phyloP scores from a whole-genome alignment of 2,888 invertebrate species.

The Platycheirus rosarum region DNA sequence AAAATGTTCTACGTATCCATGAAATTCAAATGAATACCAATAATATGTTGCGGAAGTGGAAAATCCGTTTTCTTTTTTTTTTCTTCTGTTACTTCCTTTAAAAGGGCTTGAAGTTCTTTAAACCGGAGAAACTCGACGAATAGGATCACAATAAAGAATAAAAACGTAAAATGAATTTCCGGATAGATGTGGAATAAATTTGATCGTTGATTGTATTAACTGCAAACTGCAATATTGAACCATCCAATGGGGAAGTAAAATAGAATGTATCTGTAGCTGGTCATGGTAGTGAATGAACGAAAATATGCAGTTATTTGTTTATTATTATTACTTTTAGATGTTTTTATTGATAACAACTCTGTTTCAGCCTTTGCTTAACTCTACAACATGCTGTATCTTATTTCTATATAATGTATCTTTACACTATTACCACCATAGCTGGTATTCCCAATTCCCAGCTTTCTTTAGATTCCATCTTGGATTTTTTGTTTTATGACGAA shows the following conservation, averaged over 20 bases:
- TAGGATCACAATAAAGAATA: slow-evolving; percentile 31
- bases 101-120: slow-evolving; percentile 10
- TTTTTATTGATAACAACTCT: slow-evolving; percentile 50
- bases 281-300: not conserved
- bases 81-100: slow-evolving; percentile 48
- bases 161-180: slow-evolving; percentile 62
- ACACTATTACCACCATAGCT: too few species aligned
- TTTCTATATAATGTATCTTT: slow-evolving; percentile 7
- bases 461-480: not conserved
- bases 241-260: not conserved
- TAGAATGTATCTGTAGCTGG: too few species aligned
- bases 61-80: not conserved
- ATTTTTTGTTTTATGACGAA: slow-evolving; percentile 48
- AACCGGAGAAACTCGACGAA: not conserved
- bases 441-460: not conserved
- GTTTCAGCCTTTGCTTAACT: not conserved
- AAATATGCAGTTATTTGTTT: slow-evolving; percentile 57
- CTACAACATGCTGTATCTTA: not conserved
- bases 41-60: slow-evolving; percentile 48
- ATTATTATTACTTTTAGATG: slow-evolving; percentile 18
- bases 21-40: not conserved
- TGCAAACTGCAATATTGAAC: slow-evolving; percentile 1
- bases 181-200: slow-evolving; percentile 47
- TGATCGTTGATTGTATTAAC: slow-evolving; percentile 56
- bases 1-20: not conserved